Percentiles rank a stretch among this genome's conserved stretches.
Conservation (phyloP, 2,113 vertebrate species). For the Myotis yumanensis region DNA sequence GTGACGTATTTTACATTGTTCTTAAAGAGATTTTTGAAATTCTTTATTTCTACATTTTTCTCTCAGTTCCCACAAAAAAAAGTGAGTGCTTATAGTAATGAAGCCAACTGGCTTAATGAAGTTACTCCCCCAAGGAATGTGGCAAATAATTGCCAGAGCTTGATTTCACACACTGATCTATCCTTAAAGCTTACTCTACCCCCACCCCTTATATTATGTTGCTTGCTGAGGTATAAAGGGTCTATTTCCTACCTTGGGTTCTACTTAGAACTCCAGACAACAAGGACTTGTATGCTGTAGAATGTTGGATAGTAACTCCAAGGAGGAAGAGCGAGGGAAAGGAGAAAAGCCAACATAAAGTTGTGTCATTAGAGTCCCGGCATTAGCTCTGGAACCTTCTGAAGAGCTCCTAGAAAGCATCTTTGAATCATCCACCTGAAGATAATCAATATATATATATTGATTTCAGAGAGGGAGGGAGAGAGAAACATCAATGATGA, state of each 20-base stretch:
- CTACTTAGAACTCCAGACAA: background rate
- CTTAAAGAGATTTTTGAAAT: constrained; percentile 10
- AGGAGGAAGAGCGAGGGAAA: background rate
- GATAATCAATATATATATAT: background rate
- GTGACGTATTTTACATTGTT: background rate
- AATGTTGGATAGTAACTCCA: background rate
- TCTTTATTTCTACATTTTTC: background rate
- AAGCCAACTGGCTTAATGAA: background rate
- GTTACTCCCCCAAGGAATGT: background rate
- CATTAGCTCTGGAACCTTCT: background rate
- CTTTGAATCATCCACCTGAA: background rate
- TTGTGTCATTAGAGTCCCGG: background rate
- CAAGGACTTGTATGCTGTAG: background rate
- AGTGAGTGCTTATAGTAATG: background rate
- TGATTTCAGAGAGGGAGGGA: too few species aligned
- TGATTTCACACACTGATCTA: background rate
- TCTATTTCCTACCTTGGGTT: background rate
- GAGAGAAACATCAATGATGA: too few species aligned
- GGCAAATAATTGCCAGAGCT: background rate
- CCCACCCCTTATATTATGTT: too few species aligned
- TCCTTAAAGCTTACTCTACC: background rate
- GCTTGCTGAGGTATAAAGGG: background rate
- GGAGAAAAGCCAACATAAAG: background rate
- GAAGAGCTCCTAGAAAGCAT: background rate
- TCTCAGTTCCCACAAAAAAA: constrained; percentile 13